These are phyloP conservation scores for Neodiprion pinetum DNA, from an alignment of 1,140 invertebrate species.

Conservation along the genomic window DNA sequence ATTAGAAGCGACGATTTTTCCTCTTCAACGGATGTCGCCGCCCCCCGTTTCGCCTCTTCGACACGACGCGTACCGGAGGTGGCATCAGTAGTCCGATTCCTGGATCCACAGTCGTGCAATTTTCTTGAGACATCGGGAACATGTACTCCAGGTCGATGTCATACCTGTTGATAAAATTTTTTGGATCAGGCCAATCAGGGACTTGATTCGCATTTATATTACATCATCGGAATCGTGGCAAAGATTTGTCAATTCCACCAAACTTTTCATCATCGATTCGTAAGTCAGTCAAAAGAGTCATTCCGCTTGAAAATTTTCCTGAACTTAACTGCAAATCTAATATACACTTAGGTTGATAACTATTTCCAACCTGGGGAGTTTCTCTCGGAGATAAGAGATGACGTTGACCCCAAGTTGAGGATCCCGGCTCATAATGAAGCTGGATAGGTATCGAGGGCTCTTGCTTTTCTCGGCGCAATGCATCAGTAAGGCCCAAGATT, in stretches of 20 bases:
- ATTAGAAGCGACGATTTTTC: constrained; percentile 36
- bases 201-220: too few species aligned
- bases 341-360: not conserved
- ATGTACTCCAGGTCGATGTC: constrained; percentile 83
- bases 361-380: constrained; percentile 61
- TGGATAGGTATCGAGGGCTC: constrained; percentile 80
- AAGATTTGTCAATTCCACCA: too few species aligned
- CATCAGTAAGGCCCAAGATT: constrained; percentile 79
- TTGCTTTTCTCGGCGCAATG: constrained; percentile 86
- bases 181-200: too few species aligned
- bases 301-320: too few species aligned
- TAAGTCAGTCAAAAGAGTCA: too few species aligned
- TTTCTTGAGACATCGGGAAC: constrained; percentile 78
- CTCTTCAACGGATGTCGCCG: constrained; percentile 53
- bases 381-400: constrained; percentile 66
- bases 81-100: constrained; percentile 40
- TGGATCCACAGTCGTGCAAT: constrained; percentile 60
- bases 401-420: constrained; percentile 67
- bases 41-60: constrained; percentile 31
- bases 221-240: too few species aligned
- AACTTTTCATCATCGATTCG: too few species aligned
- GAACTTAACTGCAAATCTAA: too few species aligned
- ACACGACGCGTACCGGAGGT: constrained; percentile 35
- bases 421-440: constrained; percentile 80
- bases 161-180: constrained; percentile 61